These are phyloP conservation scores for Eupithecia exiguata DNA, from an alignment of 2,888 invertebrate genomes.

Conservation along the genomic window DNA sequence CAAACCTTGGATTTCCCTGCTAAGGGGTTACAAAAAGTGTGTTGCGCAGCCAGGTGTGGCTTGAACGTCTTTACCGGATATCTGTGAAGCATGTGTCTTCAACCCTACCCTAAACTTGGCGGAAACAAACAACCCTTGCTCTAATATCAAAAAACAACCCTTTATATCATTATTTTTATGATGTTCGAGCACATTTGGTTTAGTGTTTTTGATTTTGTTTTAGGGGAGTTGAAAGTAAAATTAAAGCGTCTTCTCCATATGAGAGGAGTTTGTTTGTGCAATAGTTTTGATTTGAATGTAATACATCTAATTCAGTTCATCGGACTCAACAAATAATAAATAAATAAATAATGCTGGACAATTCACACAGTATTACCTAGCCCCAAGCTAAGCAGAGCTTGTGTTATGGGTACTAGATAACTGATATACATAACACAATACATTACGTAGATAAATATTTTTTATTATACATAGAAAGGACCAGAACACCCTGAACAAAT, in stretches of 20 bases:
- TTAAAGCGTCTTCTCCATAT: neutral
- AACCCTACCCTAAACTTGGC: slow-evolving; percentile 74
- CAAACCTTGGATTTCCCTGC: slow-evolving; percentile 56
- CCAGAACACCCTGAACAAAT: too few species aligned
- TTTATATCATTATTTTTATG: slow-evolving; percentile 44
- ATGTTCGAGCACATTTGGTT: slow-evolving; percentile 15
- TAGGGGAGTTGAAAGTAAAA: neutral
- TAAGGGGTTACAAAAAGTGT: slow-evolving; percentile 74
- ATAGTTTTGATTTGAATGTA: neutral
- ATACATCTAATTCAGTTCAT: too few species aligned
- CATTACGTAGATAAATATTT: too few species aligned
- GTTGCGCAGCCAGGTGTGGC: slow-evolving; percentile 73
- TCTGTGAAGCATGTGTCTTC: slow-evolving; percentile 79
- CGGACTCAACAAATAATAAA: too few species aligned
- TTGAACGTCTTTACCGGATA: slow-evolving; percentile 77
- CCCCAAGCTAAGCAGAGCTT: too few species aligned
- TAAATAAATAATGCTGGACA: too few species aligned
- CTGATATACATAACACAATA: too few species aligned
- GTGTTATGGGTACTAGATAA: too few species aligned
- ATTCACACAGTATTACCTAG: too few species aligned
- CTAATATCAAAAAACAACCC: slow-evolving; percentile 66
- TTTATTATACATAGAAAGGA: too few species aligned
- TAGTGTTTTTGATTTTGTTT: neutral
- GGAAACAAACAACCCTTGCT: slow-evolving; percentile 71
- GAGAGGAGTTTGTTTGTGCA: neutral